A percentile compares a stretch with the other conserved stretches of the same genome.
Conservation (phyloP, 1,140 invertebrate species). For the Camponotus floridanus region DNA sequence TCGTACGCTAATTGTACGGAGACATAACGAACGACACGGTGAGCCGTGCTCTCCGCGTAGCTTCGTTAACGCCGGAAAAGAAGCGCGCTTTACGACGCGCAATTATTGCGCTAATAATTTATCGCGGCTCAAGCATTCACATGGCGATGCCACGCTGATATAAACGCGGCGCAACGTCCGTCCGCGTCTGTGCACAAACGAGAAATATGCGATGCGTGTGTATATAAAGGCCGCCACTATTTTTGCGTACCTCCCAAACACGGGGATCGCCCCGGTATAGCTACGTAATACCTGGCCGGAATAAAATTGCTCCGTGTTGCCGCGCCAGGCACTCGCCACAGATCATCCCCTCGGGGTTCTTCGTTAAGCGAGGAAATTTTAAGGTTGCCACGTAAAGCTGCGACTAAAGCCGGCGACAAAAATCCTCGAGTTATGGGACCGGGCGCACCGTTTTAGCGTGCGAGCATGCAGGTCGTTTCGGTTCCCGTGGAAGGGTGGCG, state of each 20-base stretch:
- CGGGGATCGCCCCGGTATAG: too few relatives aligned
- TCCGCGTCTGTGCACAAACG: neutral
- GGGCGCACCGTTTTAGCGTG: conserved; percentile 69
- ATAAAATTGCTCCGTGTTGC: conserved; percentile 57
- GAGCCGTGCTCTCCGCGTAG: neutral
- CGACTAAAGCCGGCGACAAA: conserved; percentile 77
- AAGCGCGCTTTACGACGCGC: conserved; percentile 49
- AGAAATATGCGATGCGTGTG: conserved; percentile 18
- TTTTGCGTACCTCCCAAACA: neutral
- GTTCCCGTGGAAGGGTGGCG: conserved; percentile 57
- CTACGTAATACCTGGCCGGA: conserved; percentile 29
- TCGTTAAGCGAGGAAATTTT: conserved; percentile 78
- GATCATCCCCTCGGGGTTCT: conserved; percentile 70
- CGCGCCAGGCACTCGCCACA: conserved; percentile 57
- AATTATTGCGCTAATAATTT: conserved; percentile 74
- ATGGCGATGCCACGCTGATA: conserved; percentile 50
- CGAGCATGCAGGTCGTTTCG: conserved; percentile 71
- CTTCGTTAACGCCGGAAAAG: conserved; percentile 67
- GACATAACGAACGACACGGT: conserved; percentile 57
- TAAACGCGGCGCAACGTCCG: conserved; percentile 1
- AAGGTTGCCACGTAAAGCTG: conserved; percentile 76
- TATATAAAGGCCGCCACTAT: conserved; percentile 39
- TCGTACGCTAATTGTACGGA: conserved; percentile 62
- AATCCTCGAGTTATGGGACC: conserved; percentile 77
- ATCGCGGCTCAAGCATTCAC: conserved; percentile 65